Percentiles rank a stretch among this genome's conserved stretches.
phyloP scores from a whole-genome alignment of 2,113 vertebrate species.

The Psettodes erumei region DNA sequence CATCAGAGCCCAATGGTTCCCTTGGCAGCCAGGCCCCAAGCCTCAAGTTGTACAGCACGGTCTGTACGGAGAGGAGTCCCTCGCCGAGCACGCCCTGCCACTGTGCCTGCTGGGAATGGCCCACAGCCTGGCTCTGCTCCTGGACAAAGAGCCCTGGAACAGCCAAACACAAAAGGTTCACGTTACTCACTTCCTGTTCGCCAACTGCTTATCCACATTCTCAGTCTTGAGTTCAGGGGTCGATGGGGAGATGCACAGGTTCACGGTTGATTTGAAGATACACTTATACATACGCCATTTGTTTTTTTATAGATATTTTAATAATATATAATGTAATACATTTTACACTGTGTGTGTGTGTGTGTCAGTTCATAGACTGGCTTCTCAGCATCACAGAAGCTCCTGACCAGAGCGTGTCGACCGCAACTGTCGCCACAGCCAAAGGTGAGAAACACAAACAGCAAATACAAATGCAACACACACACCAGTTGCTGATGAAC shows the following conservation, averaged over 20 bases:
- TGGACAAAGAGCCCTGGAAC: slow-evolving; percentile 94
- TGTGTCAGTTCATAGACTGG: slow-evolving; percentile 93
- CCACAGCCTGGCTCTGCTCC: slow-evolving; percentile 84
- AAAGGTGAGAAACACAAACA: slow-evolving; percentile 84
- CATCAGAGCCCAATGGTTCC: slow-evolving; percentile 87
- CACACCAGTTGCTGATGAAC: no score
- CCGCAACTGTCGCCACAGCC: slow-evolving; percentile 76
- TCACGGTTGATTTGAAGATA: not conserved
- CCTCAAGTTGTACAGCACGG: slow-evolving; percentile 44
- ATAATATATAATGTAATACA: no score
- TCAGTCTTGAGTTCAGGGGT: not conserved
- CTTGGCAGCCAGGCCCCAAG: slow-evolving; percentile 73
- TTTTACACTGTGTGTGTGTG: slow-evolving; percentile 70
- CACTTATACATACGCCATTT: not conserved
- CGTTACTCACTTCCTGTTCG: accelerated
- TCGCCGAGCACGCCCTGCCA: slow-evolving; percentile 74
- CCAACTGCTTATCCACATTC: not conserved
- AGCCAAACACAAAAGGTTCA: slow-evolving; percentile 89
- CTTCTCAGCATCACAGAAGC: slow-evolving; percentile 87
- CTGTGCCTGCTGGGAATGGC: slow-evolving; percentile 85
- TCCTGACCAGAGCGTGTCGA: slow-evolving; percentile 84
- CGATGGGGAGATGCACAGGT: not conserved
- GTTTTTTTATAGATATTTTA: no score
- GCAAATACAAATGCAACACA: not conserved
- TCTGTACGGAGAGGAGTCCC: slow-evolving; percentile 76